A percentile compares a stretch with the other conserved stretches of the same genome.
These are phyloP conservation scores for Cardinalis cardinalis DNA, from an alignment of 2,113 vertebrate genomes.

Conservation along the genomic window DNA sequence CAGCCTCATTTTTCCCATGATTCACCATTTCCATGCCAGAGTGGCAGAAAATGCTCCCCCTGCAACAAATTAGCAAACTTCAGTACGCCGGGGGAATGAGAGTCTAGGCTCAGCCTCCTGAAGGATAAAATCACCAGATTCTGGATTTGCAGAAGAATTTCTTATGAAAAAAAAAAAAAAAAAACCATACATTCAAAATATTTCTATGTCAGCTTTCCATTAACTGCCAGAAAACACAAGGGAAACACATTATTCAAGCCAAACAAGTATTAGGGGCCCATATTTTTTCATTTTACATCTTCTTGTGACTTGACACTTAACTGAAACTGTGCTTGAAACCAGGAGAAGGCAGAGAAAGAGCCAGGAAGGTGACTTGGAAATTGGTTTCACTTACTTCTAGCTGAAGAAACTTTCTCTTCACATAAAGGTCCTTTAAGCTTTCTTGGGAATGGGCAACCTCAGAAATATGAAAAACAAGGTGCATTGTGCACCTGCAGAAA, in stretches of 20 bases:
- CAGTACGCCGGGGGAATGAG: fast-evolving
- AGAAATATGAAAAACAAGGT: neutral
- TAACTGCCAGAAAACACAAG: neutral
- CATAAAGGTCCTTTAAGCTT: neutral
- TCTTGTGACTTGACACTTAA: neutral
- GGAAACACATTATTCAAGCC: neutral
- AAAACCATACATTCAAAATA: neutral
- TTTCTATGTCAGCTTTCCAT: neutral
- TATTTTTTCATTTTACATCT: neutral
- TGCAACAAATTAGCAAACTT: neutral
- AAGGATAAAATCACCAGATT: neutral
- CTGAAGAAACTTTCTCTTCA: neutral
- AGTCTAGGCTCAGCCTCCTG: neutral
- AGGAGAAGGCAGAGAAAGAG: neutral
- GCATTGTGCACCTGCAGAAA: neutral
- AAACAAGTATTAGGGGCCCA: neutral
- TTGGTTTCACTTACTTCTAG: neutral
- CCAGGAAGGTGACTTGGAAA: neutral
- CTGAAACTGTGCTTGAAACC: neutral
- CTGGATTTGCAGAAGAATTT: neutral
- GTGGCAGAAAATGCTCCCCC: neutral
- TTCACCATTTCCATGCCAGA: neutral
- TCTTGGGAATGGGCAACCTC: neutral
- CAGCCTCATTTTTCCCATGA: neutral
- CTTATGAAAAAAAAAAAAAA: neutral